Percentiles rank a stretch among this genome's conserved stretches.
Conservation (phyloP, 2,797 vertebrate species). For the Rhinella marina region DNA sequence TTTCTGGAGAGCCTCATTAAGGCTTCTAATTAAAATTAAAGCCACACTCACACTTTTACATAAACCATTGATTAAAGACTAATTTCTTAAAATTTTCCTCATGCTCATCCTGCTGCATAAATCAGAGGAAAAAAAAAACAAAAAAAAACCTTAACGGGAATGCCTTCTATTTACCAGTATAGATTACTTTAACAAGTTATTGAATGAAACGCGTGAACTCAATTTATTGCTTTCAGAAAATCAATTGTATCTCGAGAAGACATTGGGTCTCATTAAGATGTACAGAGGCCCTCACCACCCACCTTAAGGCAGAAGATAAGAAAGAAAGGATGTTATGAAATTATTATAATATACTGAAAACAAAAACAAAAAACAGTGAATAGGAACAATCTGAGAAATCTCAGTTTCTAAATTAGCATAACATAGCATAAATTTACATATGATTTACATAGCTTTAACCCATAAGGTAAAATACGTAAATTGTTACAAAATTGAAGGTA, state of each 20-base stretch:
- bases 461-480: background rate
- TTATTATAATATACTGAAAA: background rate
- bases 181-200: background rate
- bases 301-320: background rate
- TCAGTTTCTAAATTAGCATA: background rate
- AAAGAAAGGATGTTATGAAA: background rate
- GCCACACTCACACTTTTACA: constrained; percentile 39
- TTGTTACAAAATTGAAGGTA: background rate
- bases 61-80: constrained; percentile 39
- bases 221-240: constrained; percentile 1
- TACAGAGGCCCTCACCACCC: too few species aligned
- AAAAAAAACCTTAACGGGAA: too few species aligned
- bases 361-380: background rate
- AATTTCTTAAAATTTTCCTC: constrained; percentile 4
- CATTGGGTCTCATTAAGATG: background rate
- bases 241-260: constrained; percentile 1
- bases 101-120: background rate
- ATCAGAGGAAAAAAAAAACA: background rate
- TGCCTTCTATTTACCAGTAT: background rate
- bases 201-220: background rate
- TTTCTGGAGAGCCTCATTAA: background rate
- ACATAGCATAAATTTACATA: background rate
- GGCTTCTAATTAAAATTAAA: constrained; percentile 48
- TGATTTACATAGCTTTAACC: background rate
- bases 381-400: background rate